Percentiles rank a stretch among this genome's conserved stretches.
phyloP scores from a whole-genome alignment of 2,113 vertebrate species.

The Erpornis zantholeuca region DNA sequence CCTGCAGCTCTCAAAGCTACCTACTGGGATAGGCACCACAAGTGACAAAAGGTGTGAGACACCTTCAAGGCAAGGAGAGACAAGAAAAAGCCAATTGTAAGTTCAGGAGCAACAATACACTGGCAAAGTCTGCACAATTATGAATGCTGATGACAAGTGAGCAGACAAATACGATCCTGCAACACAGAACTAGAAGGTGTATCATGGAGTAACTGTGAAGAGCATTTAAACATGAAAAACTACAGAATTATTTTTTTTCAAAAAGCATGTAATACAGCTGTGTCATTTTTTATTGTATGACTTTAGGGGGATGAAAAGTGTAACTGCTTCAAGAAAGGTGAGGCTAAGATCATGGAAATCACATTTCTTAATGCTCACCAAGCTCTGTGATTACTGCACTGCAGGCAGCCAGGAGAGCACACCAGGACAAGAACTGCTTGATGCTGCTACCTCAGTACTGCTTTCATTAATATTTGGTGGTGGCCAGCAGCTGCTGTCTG shows the following conservation, averaged over 20 bases:
- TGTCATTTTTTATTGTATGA: background rate
- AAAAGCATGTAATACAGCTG: background rate
- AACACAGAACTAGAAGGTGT: background rate
- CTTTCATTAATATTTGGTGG: background rate
- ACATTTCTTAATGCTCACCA: background rate
- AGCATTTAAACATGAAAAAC: background rate
- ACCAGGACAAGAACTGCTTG: background rate
- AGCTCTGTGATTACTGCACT: background rate
- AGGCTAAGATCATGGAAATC: background rate
- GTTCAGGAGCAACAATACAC: background rate
- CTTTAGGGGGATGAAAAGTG: background rate
- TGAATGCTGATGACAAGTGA: background rate
- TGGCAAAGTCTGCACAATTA: background rate
- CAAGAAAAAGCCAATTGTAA: background rate
- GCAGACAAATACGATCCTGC: background rate
- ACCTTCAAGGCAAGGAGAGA: background rate
- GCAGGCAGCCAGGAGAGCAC: background rate
- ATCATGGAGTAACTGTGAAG: background rate
- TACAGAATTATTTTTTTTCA: background rate
- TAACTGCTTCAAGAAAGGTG: background rate
- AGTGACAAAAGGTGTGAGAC: background rate
- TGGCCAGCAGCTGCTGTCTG: background rate
- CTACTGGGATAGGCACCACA: fast-evolving
- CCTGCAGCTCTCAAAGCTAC: fast-evolving
- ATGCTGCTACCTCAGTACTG: background rate